Evolutionary conservation across 2,888 invertebrate species (phyloP).

Genomic region (Agrenia bidenticulata): DNA sequence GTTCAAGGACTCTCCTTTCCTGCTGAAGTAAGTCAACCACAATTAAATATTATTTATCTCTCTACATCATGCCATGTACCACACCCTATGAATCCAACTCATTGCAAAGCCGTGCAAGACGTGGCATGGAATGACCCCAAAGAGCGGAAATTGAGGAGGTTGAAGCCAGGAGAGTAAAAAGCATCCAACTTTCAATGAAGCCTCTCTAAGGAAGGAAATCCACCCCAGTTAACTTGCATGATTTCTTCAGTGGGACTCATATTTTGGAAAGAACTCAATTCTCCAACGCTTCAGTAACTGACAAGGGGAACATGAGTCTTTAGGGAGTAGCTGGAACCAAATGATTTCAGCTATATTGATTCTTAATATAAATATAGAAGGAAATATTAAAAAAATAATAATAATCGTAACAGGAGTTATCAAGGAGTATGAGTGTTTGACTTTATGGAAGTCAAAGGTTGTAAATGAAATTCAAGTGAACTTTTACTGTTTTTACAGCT

Average conservation of each 20-base stretch:
- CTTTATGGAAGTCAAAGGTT: conserved; percentile 4
- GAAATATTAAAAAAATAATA: no score
- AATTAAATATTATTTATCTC: background rate
- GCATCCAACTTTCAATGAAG: conserved; percentile 20
- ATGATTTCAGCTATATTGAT: no score
- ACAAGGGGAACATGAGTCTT: background rate
- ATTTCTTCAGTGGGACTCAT: conserved; percentile 15
- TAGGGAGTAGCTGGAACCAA: no score
- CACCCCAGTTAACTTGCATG: background rate
- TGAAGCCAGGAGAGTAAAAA: conserved; percentile 18
- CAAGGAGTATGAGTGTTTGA: no score
- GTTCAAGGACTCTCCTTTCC: conserved; percentile 94
- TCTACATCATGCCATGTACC: background rate
- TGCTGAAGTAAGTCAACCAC: conserved; percentile 76
- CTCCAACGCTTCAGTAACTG: conserved; percentile 1
- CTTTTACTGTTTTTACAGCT: conserved; percentile 67
- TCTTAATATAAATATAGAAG: no score
- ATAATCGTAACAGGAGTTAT: no score
- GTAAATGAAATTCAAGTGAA: conserved; percentile 37
- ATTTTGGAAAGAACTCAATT: conserved; percentile 25
- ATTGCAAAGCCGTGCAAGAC: conserved; percentile 1
- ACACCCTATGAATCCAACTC: no score
- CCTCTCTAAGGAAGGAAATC: background rate
- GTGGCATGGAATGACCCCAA: no score
- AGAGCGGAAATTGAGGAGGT: background rate